Base-by-base conservation (phyloP, 2,113 vertebrate species). In the Mustela nigripes region DNA sequence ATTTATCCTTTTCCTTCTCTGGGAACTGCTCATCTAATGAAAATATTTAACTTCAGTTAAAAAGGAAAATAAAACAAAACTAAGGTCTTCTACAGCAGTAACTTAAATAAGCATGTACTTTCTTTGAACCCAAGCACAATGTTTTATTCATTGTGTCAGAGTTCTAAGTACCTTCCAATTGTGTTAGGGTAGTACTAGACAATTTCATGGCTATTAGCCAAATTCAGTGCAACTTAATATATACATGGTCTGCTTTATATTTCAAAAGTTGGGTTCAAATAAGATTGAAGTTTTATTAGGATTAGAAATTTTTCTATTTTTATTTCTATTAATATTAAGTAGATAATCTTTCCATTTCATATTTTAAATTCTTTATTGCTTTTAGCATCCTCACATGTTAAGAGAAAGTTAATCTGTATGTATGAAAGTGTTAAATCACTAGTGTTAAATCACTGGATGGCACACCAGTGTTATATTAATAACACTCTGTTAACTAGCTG, bases 11-110 rank as follows among this genome's bases (percentile, higher is more conserved):
- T 76, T 92, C 1, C n/a, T 83, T 78, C 65, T 85, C 62, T 76
- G 84, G 6, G 18, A n/a, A 7, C 16, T 85, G 11, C 11, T 93
- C 28, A 82, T 15, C 22, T 65, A 62, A 83, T 58, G 2, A 78
- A 97, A 96, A 87, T 58, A 80, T 62, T 95, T 96, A 89, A 89
- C 24, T 73, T 96, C 58, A 50, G 19, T 91, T 94, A 65, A 96
- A 97, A 91, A 91, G 63, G 10, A 74, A 94, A 78, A 31, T 11
- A 89, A 92, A 94, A 81, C 18, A 50, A 91, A 89, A 28, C 69
- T 81, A 82, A 92, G 79, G 21, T n/a, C 7, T 26, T 91, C 11
- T 12, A 62, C 53, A 11, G 26, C 11, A 56, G 16, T 67, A 85
- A 93, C 33, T 65, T 88, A 93, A 95, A 84, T 81, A 97, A 97